Base-by-base conservation (phyloP, 2,113 vertebrate species). In the Rhineura floridana region DNA sequence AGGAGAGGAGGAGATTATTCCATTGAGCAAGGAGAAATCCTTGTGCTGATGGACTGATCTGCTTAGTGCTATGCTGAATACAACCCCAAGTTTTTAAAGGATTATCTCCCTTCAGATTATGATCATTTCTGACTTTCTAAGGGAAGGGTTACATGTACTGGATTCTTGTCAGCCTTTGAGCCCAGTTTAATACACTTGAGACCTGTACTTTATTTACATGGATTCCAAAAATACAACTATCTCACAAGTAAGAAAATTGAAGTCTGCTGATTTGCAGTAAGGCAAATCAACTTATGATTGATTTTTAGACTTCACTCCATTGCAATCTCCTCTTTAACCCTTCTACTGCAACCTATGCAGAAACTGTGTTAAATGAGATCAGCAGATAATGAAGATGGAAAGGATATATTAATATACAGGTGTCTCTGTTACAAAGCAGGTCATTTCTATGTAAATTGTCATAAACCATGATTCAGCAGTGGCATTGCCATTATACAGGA, bases 331-430 rank as follows among this genome's bases (percentile, higher is more conserved):
- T 21, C 28, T 82, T 83, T 83, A 48, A 83, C 63, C 76, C 44
- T 82, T 89, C 48, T 83, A 11, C 70, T 87, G 65, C 28, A 10
- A 23, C n/a, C 21, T 5, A 23, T 39, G 28, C 70, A 42, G 79
- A 76, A 83, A 25, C 63, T 21, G 4, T 1, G 10, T 23, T 69
- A 76, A 55, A 59, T 52, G 30, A 3, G 9, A 0, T 4, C 19
- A 6, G 0, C 21, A 2, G 30, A 69, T 33, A 46, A 67, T 62
- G 48, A 19, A 1, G 0, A 0, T 17, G 3, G 25, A 2, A 11
- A 2, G 17, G 12, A 19, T 4, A 8, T 28, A 17, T 5, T 55
- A 62, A 1, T 0, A 0, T 44, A 1, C 0, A 0, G 28, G 73
- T 50, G 36, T 19, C n/a, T 0, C 0, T 78, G n/a, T n/a, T 52